These are phyloP conservation scores for Venustoraphidia nigricollis DNA, from an alignment of 2,888 invertebrate species.

Conservation along the genomic window DNA sequence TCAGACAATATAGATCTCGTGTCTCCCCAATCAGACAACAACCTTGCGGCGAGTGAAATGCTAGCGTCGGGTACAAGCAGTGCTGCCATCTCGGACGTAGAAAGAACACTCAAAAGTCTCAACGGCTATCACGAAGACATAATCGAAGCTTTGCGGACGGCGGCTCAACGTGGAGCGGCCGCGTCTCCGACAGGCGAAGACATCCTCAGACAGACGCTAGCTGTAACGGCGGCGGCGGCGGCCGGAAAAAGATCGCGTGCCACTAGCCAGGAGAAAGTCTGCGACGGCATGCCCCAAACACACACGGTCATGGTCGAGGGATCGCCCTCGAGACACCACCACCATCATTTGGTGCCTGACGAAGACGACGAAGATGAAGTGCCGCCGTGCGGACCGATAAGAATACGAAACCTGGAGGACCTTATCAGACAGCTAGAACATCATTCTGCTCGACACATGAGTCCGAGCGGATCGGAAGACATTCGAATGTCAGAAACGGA, in stretches of 20 bases:
- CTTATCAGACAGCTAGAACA: conserved; percentile 78
- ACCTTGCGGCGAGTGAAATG: conserved; percentile 36
- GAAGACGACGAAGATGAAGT: conserved; percentile 52
- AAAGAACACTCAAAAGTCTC: conserved; percentile 72
- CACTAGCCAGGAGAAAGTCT: conserved; percentile 53
- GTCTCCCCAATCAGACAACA: conserved; percentile 36
- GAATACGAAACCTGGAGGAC: conserved; percentile 83
- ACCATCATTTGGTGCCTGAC: conserved; percentile 17
- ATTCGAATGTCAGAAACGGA: conserved; percentile 81
- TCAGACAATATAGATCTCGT: conserved; percentile 53
- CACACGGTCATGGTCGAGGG: conserved; percentile 34
- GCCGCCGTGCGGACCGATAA: conserved; percentile 65
- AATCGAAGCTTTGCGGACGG: conserved; percentile 74
- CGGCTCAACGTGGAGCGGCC: conserved; percentile 53
- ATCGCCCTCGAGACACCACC: conserved; percentile 22
- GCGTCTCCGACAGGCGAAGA: conserved; percentile 50
- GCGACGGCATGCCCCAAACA: conserved; percentile 45
- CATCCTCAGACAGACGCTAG: conserved; percentile 47
- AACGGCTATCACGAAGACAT: conserved; percentile 90
- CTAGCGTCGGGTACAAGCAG: conserved; percentile 34
- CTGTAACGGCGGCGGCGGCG: conserved; percentile 35
- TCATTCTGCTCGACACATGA: conserved; percentile 74
- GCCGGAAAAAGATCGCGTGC: conserved; percentile 38
- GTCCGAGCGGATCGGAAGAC: conserved; percentile 82
- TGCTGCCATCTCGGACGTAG: conserved; percentile 55